These are phyloP conservation scores for Drosophila seguyi DNA, from an alignment of 1,140 invertebrate species.

Conservation along the genomic window DNA sequence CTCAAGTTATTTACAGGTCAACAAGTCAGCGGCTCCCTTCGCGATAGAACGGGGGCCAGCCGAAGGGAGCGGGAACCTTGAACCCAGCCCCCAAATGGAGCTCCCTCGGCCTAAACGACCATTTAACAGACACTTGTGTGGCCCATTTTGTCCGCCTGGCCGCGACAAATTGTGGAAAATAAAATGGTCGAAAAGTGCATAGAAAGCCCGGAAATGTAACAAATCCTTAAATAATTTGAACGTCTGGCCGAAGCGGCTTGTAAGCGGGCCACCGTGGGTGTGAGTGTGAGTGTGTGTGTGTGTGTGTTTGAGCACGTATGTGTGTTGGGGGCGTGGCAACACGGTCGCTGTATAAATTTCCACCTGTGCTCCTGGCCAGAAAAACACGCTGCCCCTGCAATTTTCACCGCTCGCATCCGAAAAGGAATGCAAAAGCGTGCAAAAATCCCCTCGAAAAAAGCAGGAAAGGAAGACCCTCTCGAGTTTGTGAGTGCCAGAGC, in stretches of 20 bases:
- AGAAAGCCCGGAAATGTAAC: constrained; percentile 63
- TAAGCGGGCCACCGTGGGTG: background rate
- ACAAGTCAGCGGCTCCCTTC: constrained; percentile 53
- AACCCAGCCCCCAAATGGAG: constrained; percentile 21
- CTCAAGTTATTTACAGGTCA: constrained; percentile 64
- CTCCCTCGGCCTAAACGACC: constrained; percentile 53
- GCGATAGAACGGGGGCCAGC: constrained; percentile 23
- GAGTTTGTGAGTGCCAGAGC: constrained; percentile 30
- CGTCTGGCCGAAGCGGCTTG: constrained; percentile 36
- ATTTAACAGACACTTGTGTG: constrained; percentile 62
- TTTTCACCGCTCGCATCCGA: constrained; percentile 49
- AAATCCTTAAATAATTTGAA: constrained; percentile 82
- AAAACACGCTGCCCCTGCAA: constrained; percentile 75
- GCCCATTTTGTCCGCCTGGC: constrained; percentile 45
- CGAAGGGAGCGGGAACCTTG: constrained; percentile 25
- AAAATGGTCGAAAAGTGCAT: constrained; percentile 45
- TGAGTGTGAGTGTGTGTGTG: too few species aligned
- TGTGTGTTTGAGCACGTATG: background rate
- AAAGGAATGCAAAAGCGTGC: constrained; percentile 77
- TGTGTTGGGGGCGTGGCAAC: constrained; percentile 38
- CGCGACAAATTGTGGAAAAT: constrained; percentile 65
- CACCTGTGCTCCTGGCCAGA: constrained; percentile 53
- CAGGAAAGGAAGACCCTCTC: background rate
- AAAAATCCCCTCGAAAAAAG: constrained; percentile 44
- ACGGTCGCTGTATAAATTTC: constrained; percentile 64